phyloP scores from a whole-genome alignment of 2,797 vertebrate genomes.

The Clarias laeviceps region DNA sequence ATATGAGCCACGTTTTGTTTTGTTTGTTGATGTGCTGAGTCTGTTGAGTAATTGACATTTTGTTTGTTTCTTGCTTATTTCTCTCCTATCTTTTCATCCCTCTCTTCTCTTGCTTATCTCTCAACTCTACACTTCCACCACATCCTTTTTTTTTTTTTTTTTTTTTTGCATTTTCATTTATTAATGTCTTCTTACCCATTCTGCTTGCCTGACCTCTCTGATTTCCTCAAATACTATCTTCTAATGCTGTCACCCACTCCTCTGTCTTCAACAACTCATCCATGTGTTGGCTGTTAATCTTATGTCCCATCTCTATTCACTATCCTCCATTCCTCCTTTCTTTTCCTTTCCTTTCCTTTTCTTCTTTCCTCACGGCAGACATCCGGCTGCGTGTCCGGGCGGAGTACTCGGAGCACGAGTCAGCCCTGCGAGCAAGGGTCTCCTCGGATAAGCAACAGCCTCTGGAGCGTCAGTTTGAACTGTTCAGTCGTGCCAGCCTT shows the following conservation, averaged over 20 bases:
- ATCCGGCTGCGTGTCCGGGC: slow-evolving; percentile 88
- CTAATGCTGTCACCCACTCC: slow-evolving; percentile 6
- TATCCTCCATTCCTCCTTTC: slow-evolving; percentile 29
- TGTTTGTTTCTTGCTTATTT: slow-evolving; percentile 16
- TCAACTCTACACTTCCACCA: slow-evolving; percentile 2
- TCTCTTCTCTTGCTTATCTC: slow-evolving; percentile 30
- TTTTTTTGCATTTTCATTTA: neutral
- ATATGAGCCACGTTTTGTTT: neutral
- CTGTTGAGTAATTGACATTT: slow-evolving; percentile 18
- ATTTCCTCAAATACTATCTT: slow-evolving; percentile 1
- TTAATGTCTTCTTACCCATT: neutral
- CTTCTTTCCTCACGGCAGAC: slow-evolving; percentile 70
- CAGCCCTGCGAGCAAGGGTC: slow-evolving; percentile 82
- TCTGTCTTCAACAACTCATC: slow-evolving; percentile 23
- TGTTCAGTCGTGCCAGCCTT: slow-evolving; percentile 84
- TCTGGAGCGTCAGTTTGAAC: slow-evolving; percentile 86
- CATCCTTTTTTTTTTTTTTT: neutral
- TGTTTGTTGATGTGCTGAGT: slow-evolving; percentile 9
- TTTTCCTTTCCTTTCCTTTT: slow-evolving; percentile 30
- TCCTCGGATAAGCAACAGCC: slow-evolving; percentile 85
- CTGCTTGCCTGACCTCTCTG: neutral
- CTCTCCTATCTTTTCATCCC: slow-evolving; percentile 22
- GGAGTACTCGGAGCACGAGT: slow-evolving; percentile 87
- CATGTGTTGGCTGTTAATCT: neutral
- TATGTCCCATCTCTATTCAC: slow-evolving; percentile 21